A percentile compares a stretch with the other conserved stretches of the same genome.
These are phyloP conservation scores for Eupithecia tripunctaria DNA, from an alignment of 2,888 invertebrate genomes.

Conservation along the genomic window DNA sequence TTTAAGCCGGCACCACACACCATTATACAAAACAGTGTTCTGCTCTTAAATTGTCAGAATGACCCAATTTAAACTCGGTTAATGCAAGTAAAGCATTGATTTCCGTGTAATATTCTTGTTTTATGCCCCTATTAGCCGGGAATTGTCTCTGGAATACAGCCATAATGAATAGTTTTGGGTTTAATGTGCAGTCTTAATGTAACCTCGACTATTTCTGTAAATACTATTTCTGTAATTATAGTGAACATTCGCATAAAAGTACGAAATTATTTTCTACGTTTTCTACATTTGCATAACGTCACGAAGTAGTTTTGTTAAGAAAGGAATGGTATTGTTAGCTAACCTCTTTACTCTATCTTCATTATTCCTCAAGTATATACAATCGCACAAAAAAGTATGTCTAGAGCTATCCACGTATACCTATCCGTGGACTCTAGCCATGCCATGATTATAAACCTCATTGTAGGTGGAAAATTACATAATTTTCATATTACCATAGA, in stretches of 20 bases:
- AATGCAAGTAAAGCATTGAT: slow-evolving; percentile 12
- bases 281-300: neutral
- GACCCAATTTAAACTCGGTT: neutral
- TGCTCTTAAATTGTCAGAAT: neutral
- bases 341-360: neutral
- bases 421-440: too few species aligned
- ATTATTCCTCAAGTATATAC: neutral
- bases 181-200: slow-evolving; percentile 30
- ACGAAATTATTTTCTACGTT: neutral
- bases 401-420: neutral
- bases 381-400: neutral
- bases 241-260: neutral
- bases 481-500: too few species aligned
- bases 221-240: neutral
- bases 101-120: slow-evolving; percentile 12
- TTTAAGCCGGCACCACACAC: too few species aligned
- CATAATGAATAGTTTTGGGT: slow-evolving; percentile 44
- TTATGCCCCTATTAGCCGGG: slow-evolving; percentile 14
- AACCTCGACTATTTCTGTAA: slow-evolving; percentile 6
- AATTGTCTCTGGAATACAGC: slow-evolving; percentile 26
- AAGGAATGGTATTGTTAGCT: neutral
- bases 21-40: neutral
- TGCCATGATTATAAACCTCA: too few species aligned
- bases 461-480: too few species aligned
- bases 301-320: neutral